Conservation (phyloP, 2,888 invertebrate species). For the Catocala sponsa region DNA sequence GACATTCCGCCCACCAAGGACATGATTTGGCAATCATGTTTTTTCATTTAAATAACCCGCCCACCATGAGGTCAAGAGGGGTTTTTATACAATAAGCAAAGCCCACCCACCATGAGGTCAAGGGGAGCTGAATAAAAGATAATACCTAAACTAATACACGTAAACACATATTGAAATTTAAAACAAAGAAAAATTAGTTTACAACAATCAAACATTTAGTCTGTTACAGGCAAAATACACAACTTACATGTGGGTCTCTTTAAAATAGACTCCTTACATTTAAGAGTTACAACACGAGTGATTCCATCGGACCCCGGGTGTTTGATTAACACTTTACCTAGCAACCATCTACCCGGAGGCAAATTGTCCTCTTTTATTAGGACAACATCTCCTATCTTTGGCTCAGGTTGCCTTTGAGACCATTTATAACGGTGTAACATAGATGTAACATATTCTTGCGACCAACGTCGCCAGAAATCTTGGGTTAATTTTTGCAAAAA, state of each 20-base stretch:
- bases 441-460: constrained; percentile 9
- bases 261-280: neutral
- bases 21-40: no score
- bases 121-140: no score
- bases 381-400: constrained; percentile 13
- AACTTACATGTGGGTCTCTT: constrained; percentile 1
- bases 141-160: no score
- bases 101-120: no score
- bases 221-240: neutral
- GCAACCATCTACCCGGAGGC: constrained; percentile 7
- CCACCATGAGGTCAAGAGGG: no score
- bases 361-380: constrained; percentile 17
- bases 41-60: no score
- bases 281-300: constrained; percentile 5
- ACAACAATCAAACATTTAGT: neutral
- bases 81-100: no score
- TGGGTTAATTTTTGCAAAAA: constrained; percentile 11
- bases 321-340: constrained; percentile 2
- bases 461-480: constrained; percentile 13
- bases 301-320: constrained; percentile 15
- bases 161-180: no score
- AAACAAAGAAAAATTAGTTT: neutral
- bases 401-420: neutral
- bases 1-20: no score
- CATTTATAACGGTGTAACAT: constrained; percentile 9